Percentiles rank a stretch among this genome's conserved stretches.
Conservation (phyloP, 92 coral and sea anemone genomes). For the Heteractis magnifica region DNA sequence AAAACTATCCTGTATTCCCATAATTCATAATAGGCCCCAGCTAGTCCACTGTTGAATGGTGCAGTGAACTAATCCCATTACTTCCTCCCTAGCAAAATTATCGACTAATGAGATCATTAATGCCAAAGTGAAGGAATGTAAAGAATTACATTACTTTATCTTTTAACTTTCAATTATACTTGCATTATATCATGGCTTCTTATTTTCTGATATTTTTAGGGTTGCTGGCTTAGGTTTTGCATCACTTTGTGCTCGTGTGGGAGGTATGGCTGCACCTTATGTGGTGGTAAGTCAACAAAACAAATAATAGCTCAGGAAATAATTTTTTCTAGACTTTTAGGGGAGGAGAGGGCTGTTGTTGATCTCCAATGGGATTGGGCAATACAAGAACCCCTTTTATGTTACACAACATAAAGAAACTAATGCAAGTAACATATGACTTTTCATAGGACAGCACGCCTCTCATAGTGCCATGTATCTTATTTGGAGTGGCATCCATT, state of each 20-base stretch:
- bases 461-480: constrained; percentile 57
- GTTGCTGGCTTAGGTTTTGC: constrained; percentile 89
- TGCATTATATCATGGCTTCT: neutral
- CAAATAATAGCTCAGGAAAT: neutral
- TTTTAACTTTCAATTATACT: no score
- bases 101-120: no score
- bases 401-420: neutral
- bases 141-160: no score
- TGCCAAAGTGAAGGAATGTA: no score
- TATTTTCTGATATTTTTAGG: constrained; percentile 26
- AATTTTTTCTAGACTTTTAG: no score
- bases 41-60: no score
- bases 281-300: constrained; percentile 57
- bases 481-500: constrained; percentile 70
- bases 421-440: neutral
- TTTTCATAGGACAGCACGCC: constrained; percentile 70
- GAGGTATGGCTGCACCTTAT: constrained; percentile 92
- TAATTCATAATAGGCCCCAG: no score
- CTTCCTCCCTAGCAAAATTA: no score
- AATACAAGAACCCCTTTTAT: neutral
- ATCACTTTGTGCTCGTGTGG: constrained; percentile 83
- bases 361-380: no score
- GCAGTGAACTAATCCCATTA: no score
- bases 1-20: no score
- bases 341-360: no score